Evolutionary conservation across 2,888 invertebrate species (phyloP).

Genomic region (Rhagium mordax): DNA sequence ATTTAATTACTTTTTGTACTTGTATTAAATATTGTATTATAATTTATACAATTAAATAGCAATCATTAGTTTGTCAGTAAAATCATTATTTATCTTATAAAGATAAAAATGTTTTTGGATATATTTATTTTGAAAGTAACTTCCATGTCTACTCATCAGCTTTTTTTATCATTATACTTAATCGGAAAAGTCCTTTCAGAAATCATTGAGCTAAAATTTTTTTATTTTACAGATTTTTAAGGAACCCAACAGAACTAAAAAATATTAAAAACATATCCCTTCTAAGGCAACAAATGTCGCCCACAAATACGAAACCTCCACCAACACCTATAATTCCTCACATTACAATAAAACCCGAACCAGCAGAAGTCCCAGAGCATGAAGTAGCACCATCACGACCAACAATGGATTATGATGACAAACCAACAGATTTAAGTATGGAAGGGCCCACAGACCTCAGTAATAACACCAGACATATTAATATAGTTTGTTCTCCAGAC

Average conservation of each 20-base stretch:
- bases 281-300: slow-evolving; percentile 83
- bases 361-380: slow-evolving; percentile 54
- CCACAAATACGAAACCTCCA: slow-evolving; percentile 59
- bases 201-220: not conserved
- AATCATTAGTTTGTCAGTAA: too few species aligned
- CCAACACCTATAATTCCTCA: slow-evolving; percentile 36
- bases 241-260: slow-evolving; percentile 94
- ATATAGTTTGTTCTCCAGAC: slow-evolving; percentile 68
- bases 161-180: too few species aligned
- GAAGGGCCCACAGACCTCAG: slow-evolving; percentile 68
- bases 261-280: slow-evolving; percentile 95
- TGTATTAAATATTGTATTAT: too few species aligned
- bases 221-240: slow-evolving; percentile 81
- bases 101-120: too few species aligned
- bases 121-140: too few species aligned
- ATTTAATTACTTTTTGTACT: too few species aligned
- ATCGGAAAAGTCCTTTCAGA: too few species aligned
- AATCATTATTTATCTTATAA: too few species aligned
- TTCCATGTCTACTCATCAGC: too few species aligned
- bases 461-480: slow-evolving; percentile 65
- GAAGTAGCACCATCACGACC: slow-evolving; percentile 31
- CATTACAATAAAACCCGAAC: slow-evolving; percentile 59
- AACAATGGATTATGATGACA: slow-evolving; percentile 64
- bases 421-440: slow-evolving; percentile 69
- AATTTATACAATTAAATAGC: too few species aligned